Evolutionary conservation across 2,888 invertebrate genomes (phyloP).

Genomic region (Dione vanillae): DNA sequence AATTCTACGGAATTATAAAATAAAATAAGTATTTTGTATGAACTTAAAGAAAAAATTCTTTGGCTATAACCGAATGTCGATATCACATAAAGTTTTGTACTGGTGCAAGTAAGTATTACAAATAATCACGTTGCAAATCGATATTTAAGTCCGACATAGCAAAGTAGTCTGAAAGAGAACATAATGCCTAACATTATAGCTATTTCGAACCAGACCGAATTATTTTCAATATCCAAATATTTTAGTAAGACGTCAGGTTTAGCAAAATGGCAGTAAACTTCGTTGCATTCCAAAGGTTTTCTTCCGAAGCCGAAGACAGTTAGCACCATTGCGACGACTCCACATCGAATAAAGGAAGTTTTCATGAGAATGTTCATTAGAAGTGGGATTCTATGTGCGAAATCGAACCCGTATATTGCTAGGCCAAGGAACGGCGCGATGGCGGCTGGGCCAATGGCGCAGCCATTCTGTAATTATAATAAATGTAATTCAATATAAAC

Average conservation of each 20-base stretch:
- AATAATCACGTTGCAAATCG: conserved; percentile 76
- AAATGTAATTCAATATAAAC: not conserved
- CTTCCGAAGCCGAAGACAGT: conserved; percentile 86
- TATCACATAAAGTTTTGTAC: conserved; percentile 42
- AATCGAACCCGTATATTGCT: conserved; percentile 88
- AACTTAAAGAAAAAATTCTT: conserved; percentile 25
- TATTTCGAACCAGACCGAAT: conserved; percentile 84
- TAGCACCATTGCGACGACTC: conserved; percentile 86
- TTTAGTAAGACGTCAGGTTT: conserved; percentile 86
- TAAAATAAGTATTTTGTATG: not conserved
- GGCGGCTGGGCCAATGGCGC: conserved; percentile 86
- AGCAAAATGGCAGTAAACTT: conserved; percentile 87
- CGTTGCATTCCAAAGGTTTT: conserved; percentile 81
- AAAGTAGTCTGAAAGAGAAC: conserved; percentile 82
- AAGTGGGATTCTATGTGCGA: conserved; percentile 85
- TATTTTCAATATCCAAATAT: conserved; percentile 84
- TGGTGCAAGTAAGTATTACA: conserved; percentile 50
- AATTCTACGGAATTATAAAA: not conserved
- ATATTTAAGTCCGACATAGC: conserved; percentile 84
- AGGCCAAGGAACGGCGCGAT: conserved; percentile 88
- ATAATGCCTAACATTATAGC: conserved; percentile 78
- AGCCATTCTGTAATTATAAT: conserved; percentile 85
- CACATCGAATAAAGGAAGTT: conserved; percentile 87
- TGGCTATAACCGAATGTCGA: conserved; percentile 33
- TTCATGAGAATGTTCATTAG: conserved; percentile 86